These are phyloP conservation scores for Lepetodrilus schrolli DNA, from an alignment of 2,888 invertebrate genomes.

Conservation along the genomic window DNA sequence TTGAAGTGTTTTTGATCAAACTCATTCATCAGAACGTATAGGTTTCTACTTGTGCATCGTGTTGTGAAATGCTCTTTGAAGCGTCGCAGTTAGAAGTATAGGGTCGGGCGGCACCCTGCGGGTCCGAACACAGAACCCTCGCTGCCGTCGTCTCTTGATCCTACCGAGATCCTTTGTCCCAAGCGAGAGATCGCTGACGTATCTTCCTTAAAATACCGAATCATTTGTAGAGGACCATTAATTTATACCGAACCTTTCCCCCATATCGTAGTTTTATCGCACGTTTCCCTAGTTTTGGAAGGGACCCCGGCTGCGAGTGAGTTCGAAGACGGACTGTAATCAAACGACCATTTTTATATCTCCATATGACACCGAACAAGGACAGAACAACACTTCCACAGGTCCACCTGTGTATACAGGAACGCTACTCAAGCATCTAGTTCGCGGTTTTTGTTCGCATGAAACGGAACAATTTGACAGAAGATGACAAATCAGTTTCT, in stretches of 20 bases:
- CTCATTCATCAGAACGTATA: slow-evolving; percentile 7
- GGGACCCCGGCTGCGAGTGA: not conserved
- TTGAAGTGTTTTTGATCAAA: slow-evolving; percentile 29
- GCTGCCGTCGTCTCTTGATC: slow-evolving; percentile 9
- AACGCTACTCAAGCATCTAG: no score
- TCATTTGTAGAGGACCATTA: slow-evolving; percentile 30
- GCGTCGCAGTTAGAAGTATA: not conserved
- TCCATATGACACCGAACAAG: not conserved
- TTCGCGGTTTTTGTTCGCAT: no score
- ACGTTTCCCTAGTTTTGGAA: not conserved
- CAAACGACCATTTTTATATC: not conserved
- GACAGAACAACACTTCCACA: no score
- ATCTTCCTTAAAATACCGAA: slow-evolving; percentile 26
- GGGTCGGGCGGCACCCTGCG: not conserved
- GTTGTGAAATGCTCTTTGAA: slow-evolving; percentile 32
- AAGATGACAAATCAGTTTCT: no score
- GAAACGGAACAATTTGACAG: no score
- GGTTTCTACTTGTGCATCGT: slow-evolving; percentile 22
- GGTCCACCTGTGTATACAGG: no score
- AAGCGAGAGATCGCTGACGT: slow-evolving; percentile 29
- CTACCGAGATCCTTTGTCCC: slow-evolving; percentile 16
- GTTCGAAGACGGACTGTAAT: not conserved
- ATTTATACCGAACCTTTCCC: slow-evolving; percentile 13
- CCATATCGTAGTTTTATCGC: slow-evolving; percentile 23
- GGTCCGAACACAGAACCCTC: slow-evolving; percentile 20